Base-by-base conservation (phyloP, 2,113 vertebrate genomes). In the Trematocara marginatum region DNA sequence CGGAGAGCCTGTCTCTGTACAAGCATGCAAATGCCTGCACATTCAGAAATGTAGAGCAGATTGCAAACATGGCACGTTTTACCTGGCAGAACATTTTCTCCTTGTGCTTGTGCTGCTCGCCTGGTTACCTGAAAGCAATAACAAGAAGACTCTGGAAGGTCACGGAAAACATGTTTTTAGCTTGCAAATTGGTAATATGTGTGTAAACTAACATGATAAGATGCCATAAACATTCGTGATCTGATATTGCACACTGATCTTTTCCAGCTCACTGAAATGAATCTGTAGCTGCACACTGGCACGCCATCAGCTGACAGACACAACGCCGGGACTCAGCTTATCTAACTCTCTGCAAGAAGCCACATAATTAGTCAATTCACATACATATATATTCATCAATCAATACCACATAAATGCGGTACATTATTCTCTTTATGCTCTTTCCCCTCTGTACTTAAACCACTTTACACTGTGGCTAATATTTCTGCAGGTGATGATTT, bases 401-500 rank as follows among this genome's bases (percentile, higher is more conserved):
- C 45, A 76, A 34, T 76, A 76, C 10, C 16, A 76, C 10, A 76
- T 18, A 51, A 51, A 76, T 51, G 45, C 4, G 0, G 34, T 18
- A 51, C 6, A 18, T 49, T n/a, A 34, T 76, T 76, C 45, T 76
- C 16, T 49, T 76, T n/a, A n/a, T 76, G 26, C 45, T 51, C 45
- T 51, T n/a, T 34, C 29, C 26, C 23, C 0, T 31, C 2, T 49
- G 26, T 76, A 1, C 26, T 34, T 51, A 51, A 49, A 51, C 10
- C 16, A 7, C 3, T 83, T 76, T 83, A 34, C 20, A 35, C 4
- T 57, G 66, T 15, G 79, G 54, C 23, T 69, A 23, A 66, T 80
- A 18, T 53, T 74, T 4, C 59, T 53, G 54, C 12, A 87, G 42
- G 23, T 38, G 45, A 23, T 57, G 10, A 83, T 86, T 87, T 86